Percentiles rank a stretch among this genome's conserved stretches.
Conservation (phyloP, 2,797 vertebrate species). For the Sebastes melanostomus region DNA sequence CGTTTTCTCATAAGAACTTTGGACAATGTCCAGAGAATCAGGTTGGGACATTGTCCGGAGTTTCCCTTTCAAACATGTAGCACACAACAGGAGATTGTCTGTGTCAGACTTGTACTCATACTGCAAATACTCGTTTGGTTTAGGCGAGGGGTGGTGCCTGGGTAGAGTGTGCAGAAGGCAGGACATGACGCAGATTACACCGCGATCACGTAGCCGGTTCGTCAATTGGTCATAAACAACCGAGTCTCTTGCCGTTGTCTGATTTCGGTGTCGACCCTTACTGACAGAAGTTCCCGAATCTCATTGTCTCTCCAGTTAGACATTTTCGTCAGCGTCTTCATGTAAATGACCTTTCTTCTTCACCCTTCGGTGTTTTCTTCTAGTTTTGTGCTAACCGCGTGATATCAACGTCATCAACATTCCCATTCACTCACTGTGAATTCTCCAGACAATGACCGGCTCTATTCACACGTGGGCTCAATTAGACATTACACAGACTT, state of each 20-base stretch:
- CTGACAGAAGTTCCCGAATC: not conserved
- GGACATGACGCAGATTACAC: not conserved
- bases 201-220: not conserved
- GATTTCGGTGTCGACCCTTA: too few relatives aligned
- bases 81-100: not conserved
- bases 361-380: too few relatives aligned
- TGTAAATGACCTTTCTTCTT: not conserved
- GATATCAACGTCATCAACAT: too few relatives aligned
- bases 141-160: not conserved
- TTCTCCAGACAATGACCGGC: too few relatives aligned
- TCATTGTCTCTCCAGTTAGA: not conserved
- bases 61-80: not conserved
- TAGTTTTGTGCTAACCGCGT: too few relatives aligned
- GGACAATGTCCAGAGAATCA: not conserved
- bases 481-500: too few relatives aligned
- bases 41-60: not conserved
- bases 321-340: not conserved
- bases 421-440: too few relatives aligned
- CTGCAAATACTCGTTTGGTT: not conserved
- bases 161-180: not conserved
- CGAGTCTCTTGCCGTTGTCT: not conserved
- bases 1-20: not conserved
- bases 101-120: not conserved
- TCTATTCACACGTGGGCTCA: too few relatives aligned
- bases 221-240: too few relatives aligned